Evolutionary conservation across 2,797 vertebrate genomes (phyloP).

Genomic region (Premnoplex brunnescens): DNA sequence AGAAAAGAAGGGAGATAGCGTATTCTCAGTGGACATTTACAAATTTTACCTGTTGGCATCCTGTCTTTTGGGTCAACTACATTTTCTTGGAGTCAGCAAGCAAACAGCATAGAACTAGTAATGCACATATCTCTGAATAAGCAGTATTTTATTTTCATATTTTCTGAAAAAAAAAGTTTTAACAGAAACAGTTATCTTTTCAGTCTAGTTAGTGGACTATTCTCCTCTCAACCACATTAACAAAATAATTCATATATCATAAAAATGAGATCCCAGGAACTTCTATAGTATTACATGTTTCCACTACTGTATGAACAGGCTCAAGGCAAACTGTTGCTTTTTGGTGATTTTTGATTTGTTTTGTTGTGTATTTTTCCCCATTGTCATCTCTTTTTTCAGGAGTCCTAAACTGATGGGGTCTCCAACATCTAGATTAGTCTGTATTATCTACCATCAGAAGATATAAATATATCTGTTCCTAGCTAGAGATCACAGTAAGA

Average conservation of each 20-base stretch:
- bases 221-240: not conserved
- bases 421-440: not conserved
- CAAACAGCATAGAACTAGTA: not conserved
- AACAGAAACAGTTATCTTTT: not conserved
- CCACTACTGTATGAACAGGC: not conserved
- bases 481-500: not conserved
- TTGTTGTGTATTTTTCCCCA: not conserved
- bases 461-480: not conserved
- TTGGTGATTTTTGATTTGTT: not conserved
- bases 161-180: not conserved
- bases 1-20: not conserved
- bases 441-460: not conserved
- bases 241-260: not conserved
- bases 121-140: not conserved
- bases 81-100: not conserved
- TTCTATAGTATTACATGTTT: not conserved
- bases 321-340: rapidly evolving
- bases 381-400: not conserved
- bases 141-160: not conserved
- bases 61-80: not conserved
- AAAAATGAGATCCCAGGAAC: not conserved
- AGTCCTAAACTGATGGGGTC: not conserved
- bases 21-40: not conserved
- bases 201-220: not conserved
- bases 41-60: not conserved